Conservation (phyloP, 2,888 invertebrate species). For the Eupithecia abbreviata region DNA sequence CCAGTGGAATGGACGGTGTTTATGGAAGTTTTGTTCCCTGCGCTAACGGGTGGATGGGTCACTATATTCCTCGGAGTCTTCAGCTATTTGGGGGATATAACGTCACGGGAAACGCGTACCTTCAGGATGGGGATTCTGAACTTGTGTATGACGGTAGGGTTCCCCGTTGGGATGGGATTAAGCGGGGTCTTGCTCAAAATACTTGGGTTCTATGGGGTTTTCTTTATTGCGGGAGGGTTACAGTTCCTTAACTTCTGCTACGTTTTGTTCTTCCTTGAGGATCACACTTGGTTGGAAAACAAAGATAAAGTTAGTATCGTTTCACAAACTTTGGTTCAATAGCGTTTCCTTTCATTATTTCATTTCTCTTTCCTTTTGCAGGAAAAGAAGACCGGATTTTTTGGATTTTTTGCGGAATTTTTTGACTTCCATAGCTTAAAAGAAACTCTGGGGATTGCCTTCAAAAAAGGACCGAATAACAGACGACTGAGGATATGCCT, state of each 20-base stretch:
- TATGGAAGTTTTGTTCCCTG: conserved; percentile 80
- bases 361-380: conserved; percentile 49
- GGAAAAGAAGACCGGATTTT: conserved; percentile 62
- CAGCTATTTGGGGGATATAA: conserved; percentile 85
- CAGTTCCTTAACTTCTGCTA: conserved; percentile 77
- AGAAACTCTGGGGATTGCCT: conserved; percentile 78
- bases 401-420: conserved; percentile 68
- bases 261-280: conserved; percentile 71
- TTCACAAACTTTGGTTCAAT: neutral
- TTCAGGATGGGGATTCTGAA: conserved; percentile 83
- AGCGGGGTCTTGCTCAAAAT: conserved; percentile 71
- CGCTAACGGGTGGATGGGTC: conserved; percentile 83
- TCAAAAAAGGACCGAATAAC: conserved; percentile 76
- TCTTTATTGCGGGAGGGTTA: conserved; percentile 68
- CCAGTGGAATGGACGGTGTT: conserved; percentile 81
- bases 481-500: conserved; percentile 70
- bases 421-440: conserved; percentile 79
- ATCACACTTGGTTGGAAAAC: conserved; percentile 73
- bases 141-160: conserved; percentile 78
- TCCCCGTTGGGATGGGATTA: conserved; percentile 76
- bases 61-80: conserved; percentile 84
- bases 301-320: conserved; percentile 66
- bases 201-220: conserved; percentile 83
- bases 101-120: conserved; percentile 83
- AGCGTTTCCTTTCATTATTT: neutral